Percentiles rank a stretch among this genome's conserved stretches.
Evolutionary conservation across 1,140 invertebrate species (phyloP).

Genomic region (Pogonognathellus flavescens): DNA sequence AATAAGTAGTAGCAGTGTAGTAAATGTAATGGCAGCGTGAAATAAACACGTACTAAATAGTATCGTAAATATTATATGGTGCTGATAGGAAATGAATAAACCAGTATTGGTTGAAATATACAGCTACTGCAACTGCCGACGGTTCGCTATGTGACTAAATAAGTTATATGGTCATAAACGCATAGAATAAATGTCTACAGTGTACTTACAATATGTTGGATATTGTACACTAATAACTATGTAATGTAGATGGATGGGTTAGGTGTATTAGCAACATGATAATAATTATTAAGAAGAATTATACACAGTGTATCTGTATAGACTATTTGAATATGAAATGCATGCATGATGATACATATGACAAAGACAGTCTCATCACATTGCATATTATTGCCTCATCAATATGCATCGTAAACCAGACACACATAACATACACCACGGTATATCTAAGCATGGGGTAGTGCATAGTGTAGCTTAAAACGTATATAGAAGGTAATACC

Average conservation of each 20-base stretch:
- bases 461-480: no score
- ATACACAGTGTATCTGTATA: not conserved
- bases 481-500: not conserved
- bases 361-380: constrained; percentile 23
- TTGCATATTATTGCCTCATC: constrained; percentile 14
- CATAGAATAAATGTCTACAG: no score
- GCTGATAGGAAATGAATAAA: constrained; percentile 7
- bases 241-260: no score
- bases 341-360: constrained; percentile 28
- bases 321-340: constrained; percentile 30
- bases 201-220: no score
- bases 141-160: no score
- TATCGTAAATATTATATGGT: not conserved
- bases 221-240: no score
- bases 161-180: no score
- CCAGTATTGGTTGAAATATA: not conserved
- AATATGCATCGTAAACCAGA: constrained; percentile 35
- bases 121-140: no score
- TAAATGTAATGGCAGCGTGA: not conserved
- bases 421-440: constrained; percentile 3
- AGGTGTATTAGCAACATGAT: no score
- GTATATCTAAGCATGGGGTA: not conserved
- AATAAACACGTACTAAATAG: not conserved
- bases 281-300: no score
- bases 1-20: not conserved